Percentiles rank a stretch among this genome's conserved stretches.
Conservation (phyloP, 2,797 vertebrate genomes). For the Morus bassanus region DNA sequence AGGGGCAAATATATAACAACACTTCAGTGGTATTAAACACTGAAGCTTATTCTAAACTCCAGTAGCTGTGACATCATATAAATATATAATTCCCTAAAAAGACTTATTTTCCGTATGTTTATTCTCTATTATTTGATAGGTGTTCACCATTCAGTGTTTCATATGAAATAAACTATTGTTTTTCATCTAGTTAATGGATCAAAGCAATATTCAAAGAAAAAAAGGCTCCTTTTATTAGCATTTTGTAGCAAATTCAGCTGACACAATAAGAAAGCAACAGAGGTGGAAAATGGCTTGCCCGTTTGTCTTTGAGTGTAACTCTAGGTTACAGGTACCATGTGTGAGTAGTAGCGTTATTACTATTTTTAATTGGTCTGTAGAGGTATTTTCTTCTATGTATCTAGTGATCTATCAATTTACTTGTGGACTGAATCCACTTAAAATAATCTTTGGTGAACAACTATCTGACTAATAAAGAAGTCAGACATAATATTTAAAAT, state of each 20-base stretch:
- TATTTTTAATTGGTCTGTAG: background rate
- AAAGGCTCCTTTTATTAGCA: background rate
- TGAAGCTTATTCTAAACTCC: background rate
- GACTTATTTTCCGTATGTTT: background rate
- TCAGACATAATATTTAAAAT: background rate
- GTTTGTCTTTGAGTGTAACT: background rate
- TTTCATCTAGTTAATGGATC: background rate
- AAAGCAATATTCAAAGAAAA: background rate
- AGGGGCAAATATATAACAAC: background rate
- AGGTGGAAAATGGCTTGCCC: background rate
- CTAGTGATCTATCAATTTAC: background rate
- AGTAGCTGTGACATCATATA: background rate
- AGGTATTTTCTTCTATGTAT: background rate
- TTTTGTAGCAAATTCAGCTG: background rate
- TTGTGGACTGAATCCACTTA: background rate
- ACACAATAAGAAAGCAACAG: background rate
- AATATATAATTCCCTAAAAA: background rate
- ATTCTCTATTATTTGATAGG: background rate
- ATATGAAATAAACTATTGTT: background rate
- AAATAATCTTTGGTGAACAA: background rate
- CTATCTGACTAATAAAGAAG: background rate
- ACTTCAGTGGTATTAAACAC: background rate
- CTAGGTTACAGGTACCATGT: background rate
- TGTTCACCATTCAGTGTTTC: background rate
- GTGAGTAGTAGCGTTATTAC: background rate